Evolutionary conservation across 2,888 invertebrate genomes (phyloP), one percentile per base, ranked within the genome.

Genomic region (Eilema caniola): DNA sequence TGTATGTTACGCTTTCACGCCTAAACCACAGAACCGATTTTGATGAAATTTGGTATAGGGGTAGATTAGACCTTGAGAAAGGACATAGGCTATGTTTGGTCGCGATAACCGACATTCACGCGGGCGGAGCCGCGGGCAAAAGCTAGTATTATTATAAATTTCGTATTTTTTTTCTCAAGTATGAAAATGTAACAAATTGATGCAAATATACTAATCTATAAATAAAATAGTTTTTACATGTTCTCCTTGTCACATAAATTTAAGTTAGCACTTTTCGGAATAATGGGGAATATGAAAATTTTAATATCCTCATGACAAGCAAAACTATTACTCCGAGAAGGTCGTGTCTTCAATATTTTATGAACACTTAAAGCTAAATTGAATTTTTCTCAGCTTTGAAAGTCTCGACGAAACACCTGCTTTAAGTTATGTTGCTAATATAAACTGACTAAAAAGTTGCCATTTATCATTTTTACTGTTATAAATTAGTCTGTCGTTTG

Each of bases 261-360:
- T 81, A 78, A 79, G 81, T 76, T 73, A 69, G 72, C 72, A 72
- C 79, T 72, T 80, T 83, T 80, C 79, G 77, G 83, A 87, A 86
- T 86, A 83, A 84, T 82, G 84, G 80, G 84, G 87, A 88, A 88
- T 87, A 88, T 88, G 86, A 90, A 89, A 87, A 82, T 92, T 92
- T 91, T 93, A 91, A 92, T 92, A 92, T 92, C 87, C 84, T 80
- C 85, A 79, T 90, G 89, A 89, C 89, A 90, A 83, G 88, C 83
- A 85, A 87, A 89, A 84, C 85, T 89, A 82, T 82, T 84, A 84
- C 85, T 83, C 80, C 81, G 78, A 81, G 83, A 86, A 89, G 86
- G 89, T 86, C 84, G 85, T 70, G 76, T 83, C 87, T 92, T 90
- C 88, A 91, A 90, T 91, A 92, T 92, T 92, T 71, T 71, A 71